Evolutionary conservation across 2,113 vertebrate species (phyloP), one percentile per base, ranked within the genome.

Genomic region (Anguilla rostrata): DNA sequence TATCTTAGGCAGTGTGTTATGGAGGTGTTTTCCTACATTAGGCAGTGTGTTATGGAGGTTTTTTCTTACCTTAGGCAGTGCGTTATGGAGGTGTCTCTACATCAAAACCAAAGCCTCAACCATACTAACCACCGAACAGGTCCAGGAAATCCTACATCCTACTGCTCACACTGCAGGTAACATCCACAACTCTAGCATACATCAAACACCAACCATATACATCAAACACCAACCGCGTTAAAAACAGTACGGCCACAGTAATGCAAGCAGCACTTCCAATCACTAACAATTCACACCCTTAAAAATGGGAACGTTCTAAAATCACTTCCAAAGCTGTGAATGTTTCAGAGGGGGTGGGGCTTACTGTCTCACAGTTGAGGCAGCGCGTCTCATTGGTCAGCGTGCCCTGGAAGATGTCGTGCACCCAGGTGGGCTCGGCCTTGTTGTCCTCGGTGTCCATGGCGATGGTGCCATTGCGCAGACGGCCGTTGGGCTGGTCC

Each of bases 91-190:
- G 98, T 99, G 89, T n/a, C n/a, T n/a, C n/a, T n/a, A n/a, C n/a
- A n/a, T n/a, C n/a, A n/a, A n/a, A n/a, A n/a, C n/a, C n/a, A n/a
- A n/a, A n/a, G n/a, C n/a, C n/a, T n/a, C n/a, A n/a, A n/a, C n/a
- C n/a, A n/a, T n/a, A n/a, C n/a, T n/a, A n/a, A n/a, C n/a, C n/a
- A n/a, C n/a, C n/a, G n/a, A n/a, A n/a, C n/a, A n/a, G n/a, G 91
- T 99, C 98, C 93, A 99, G 96, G 92, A 99, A 99, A 94, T 99
- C 98, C 95, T 99, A n/a, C 98, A 90, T 99, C 98, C 96, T 99
- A 94, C 98, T 99, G 95, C 98, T 99, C 91, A 99, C 98, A n/a
- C 98, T 99, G 94, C 87, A 90, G 88, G n/a, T n/a, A n/a, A n/a
- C n/a, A n/a, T n/a, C n/a, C n/a, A n/a, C n/a, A n/a, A n/a, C 46